Conservation (phyloP, 2,113 vertebrate species). For the Tetrao urogallus region DNA sequence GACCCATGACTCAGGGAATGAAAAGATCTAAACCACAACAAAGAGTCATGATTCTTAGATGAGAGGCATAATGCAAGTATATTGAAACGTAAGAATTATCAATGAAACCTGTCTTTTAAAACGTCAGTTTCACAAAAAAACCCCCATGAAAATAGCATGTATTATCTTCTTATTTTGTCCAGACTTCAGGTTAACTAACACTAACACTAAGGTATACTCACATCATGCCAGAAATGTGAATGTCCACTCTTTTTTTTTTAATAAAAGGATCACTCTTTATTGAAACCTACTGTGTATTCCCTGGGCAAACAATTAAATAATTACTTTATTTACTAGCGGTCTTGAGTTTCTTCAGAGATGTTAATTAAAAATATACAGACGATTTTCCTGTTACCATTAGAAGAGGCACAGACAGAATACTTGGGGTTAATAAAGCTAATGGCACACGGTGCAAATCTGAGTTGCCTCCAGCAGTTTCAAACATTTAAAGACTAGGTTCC, state of each 20-base stretch:
- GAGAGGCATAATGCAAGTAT: not conserved
- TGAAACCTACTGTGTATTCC: not conserved
- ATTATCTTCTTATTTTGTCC: not conserved
- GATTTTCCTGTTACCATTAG: not conserved
- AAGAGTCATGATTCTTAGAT: conserved; percentile 34
- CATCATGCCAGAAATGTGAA: not conserved
- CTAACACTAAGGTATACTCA: not conserved
- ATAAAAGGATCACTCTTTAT: not conserved
- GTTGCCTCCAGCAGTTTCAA: not conserved
- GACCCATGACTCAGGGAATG: not conserved
- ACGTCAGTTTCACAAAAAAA: not conserved
- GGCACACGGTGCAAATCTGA: not conserved
- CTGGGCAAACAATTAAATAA: not conserved
- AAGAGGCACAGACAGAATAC: not conserved
- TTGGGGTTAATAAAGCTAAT: not conserved
- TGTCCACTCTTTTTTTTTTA: not conserved
- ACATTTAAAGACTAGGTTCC: too few species aligned
- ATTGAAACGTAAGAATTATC: conserved; percentile 18
- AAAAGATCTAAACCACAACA: not conserved
- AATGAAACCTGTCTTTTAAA: conserved; percentile 10
- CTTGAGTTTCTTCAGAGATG: not conserved
- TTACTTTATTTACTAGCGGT: not conserved
- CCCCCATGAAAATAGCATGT: not conserved
- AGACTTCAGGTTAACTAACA: not conserved
- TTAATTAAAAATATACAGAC: conserved; percentile 22